These are phyloP conservation scores for Leptonema lineaticorne DNA, from an alignment of 1,140 invertebrate genomes.

Conservation along the genomic window DNA sequence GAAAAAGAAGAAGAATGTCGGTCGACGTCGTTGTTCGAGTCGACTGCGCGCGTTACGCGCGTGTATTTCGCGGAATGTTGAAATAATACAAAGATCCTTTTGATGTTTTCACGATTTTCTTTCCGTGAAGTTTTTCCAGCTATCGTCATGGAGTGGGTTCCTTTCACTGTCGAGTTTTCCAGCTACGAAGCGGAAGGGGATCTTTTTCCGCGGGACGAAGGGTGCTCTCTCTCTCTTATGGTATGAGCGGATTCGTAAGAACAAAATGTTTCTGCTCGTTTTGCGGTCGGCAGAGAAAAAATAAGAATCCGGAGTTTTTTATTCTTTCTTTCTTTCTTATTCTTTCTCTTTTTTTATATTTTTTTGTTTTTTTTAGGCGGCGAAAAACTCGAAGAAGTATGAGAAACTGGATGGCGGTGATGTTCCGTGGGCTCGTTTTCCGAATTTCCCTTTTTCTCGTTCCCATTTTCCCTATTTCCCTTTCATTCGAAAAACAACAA, in stretches of 20 bases:
- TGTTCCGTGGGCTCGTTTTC: too few species aligned
- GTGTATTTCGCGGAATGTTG: constrained; percentile 30
- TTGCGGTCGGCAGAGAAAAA: constrained; percentile 8
- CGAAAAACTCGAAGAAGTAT: too few species aligned
- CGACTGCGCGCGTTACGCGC: not conserved
- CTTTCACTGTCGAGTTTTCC: too few species aligned
- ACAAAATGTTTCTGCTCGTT: constrained; percentile 18
- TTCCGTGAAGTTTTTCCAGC: constrained; percentile 27
- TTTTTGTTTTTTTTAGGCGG: too few species aligned
- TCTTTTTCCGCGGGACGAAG: not conserved
- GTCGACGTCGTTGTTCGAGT: constrained; percentile 5
- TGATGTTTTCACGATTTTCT: constrained; percentile 29
- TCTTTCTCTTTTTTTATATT: not conserved
- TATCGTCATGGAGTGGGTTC: not conserved
- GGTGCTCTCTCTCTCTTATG: not conserved
- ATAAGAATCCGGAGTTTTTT: not conserved
- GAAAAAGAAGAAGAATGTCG: not conserved
- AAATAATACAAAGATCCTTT: constrained; percentile 35
- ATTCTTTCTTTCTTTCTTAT: not conserved
- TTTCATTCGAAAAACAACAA: too few species aligned
- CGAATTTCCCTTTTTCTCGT: too few species aligned
- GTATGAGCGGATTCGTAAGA: not conserved
- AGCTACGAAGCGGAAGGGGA: too few species aligned
- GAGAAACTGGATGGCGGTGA: too few species aligned
- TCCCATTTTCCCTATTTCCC: too few species aligned